These are phyloP conservation scores for Caenorhabditis virilis DNA, from an alignment of 2,888 invertebrate species.

Conservation along the genomic window DNA sequence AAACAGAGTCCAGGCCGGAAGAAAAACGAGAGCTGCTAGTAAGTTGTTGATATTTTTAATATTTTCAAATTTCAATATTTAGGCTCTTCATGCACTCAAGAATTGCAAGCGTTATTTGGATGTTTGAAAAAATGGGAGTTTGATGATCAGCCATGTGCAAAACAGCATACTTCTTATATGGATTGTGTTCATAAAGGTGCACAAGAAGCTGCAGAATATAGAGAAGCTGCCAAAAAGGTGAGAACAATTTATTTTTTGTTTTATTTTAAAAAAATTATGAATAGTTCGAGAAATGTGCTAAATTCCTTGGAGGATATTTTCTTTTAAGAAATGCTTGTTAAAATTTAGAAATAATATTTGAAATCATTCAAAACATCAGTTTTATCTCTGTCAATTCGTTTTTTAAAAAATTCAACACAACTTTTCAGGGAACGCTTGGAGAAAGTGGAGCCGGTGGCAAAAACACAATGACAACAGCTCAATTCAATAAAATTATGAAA, in stretches of 20 bases:
- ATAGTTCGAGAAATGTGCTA: no score
- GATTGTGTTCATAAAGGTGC: slow-evolving; percentile 58
- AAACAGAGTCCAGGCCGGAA: slow-evolving; percentile 48
- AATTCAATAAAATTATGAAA: slow-evolving; percentile 64
- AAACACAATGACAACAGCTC: slow-evolving; percentile 46
- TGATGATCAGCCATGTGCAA: slow-evolving; percentile 61
- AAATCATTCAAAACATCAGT: no score
- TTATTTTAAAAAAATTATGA: slow-evolving; percentile 1
- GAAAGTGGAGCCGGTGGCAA: slow-evolving; percentile 36
- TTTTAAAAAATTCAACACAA: neutral
- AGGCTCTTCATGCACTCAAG: slow-evolving; percentile 65
- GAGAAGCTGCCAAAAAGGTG: slow-evolving; percentile 57
- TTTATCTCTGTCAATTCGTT: neutral
- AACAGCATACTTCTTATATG: slow-evolving; percentile 58
- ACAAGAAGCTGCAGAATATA: slow-evolving; percentile 47
- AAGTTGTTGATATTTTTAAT: slow-evolving; percentile 18
- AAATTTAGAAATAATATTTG: no score
- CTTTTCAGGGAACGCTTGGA: slow-evolving; percentile 53
- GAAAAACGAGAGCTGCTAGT: slow-evolving; percentile 53
- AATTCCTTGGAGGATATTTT: no score
- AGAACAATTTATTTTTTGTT: no score
- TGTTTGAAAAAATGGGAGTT: slow-evolving; percentile 68
- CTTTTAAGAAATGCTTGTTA: no score
- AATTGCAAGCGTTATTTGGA: slow-evolving; percentile 63
- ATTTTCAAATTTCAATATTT: neutral